Conservation (phyloP, 2,113 vertebrate genomes). For the Caranx melampygus region DNA sequence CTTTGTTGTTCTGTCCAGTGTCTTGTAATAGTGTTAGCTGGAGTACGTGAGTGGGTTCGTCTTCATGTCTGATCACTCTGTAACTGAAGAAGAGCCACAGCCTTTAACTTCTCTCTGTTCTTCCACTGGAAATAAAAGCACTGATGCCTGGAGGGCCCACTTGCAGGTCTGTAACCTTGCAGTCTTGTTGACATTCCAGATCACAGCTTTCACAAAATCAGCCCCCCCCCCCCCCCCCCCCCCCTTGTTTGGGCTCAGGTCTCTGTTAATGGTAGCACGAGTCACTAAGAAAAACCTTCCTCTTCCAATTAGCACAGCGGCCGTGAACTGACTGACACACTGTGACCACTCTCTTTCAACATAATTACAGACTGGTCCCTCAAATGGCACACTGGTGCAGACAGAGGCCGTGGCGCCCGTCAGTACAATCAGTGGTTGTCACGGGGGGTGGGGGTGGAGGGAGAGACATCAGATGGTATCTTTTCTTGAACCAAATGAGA, state of each 20-base stretch:
- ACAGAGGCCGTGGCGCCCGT: constrained; percentile 21
- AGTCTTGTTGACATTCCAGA: background rate
- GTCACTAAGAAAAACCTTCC: background rate
- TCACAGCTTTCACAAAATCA: background rate
- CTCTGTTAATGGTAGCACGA: constrained; percentile 10
- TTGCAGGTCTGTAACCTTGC: background rate
- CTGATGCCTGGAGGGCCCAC: background rate
- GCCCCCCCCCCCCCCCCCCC: background rate
- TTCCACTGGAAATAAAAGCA: background rate
- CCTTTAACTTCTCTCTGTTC: background rate
- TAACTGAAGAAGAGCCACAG: background rate
- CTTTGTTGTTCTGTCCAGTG: no score
- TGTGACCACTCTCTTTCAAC: constrained; percentile 47
- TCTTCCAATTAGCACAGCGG: constrained; percentile 26
- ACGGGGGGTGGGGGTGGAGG: constrained; percentile 32
- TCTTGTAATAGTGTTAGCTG: no score
- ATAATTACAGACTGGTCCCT: constrained; percentile 47
- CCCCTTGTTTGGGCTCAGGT: background rate
- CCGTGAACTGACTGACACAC: constrained; percentile 29
- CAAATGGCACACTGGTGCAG: constrained; percentile 19
- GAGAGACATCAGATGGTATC: constrained; percentile 7
- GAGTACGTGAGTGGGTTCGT: no score
- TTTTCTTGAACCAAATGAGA: no score
- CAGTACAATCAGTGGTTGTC: constrained; percentile 58
- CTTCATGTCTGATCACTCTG: no score